These are phyloP conservation scores for Babylonia areolata DNA, from an alignment of 1,140 invertebrate species.

Conservation along the genomic window DNA sequence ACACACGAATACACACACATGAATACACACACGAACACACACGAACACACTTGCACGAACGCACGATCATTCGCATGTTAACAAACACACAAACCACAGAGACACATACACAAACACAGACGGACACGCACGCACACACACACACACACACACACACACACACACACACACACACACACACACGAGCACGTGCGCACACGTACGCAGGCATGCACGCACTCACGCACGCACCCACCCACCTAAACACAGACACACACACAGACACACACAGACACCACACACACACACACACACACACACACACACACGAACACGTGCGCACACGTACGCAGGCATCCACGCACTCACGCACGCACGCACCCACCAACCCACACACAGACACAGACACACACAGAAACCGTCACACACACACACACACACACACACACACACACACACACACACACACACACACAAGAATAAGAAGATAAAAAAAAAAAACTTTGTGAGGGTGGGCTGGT, in stretches of 20 bases:
- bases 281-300: no score
- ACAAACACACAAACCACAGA: neutral
- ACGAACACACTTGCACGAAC: conserved; percentile 3
- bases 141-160: conserved; percentile 5
- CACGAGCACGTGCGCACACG: neutral
- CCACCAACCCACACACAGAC: no score
- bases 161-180: neutral
- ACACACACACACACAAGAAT: no score
- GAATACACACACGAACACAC: neutral
- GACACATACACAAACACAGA: conserved; percentile 9
- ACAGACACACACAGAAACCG: no score
- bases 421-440: neutral
- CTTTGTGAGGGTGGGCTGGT: neutral
- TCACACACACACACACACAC: no score
- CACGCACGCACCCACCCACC: no score
- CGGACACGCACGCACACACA: conserved; percentile 13
- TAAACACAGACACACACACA: no score
- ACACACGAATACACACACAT: conserved; percentile 3
- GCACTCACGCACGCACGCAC: no score
- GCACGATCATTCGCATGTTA: neutral
- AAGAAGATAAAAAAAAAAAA: neutral
- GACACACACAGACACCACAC: no score
- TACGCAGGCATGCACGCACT: no score
- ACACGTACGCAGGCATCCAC: no score
- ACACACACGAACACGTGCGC: no score